These are phyloP conservation scores for Lepidurus apus DNA, from an alignment of 1,140 invertebrate species.

Conservation along the genomic window DNA sequence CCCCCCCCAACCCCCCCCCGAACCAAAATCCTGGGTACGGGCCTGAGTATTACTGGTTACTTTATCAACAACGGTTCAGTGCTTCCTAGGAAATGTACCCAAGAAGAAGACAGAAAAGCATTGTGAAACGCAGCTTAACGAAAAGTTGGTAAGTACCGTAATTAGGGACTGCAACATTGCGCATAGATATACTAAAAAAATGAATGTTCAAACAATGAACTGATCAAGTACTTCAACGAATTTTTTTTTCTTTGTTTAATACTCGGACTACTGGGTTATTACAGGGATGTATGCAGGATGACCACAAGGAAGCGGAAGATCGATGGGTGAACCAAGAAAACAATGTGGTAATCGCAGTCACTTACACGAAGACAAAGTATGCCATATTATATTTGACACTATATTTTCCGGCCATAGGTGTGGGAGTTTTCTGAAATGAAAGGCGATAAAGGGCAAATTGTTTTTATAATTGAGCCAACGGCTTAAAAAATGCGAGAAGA, in stretches of 20 bases:
- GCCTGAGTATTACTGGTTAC: neutral
- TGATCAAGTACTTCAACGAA: neutral
- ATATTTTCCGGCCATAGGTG: conserved; percentile 1
- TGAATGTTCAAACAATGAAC: neutral
- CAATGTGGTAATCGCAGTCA: neutral
- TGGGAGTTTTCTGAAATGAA: neutral
- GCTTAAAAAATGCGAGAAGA: neutral
- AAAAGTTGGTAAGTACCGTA: neutral
- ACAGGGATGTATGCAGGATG: neutral
- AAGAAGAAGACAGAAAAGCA: neutral
- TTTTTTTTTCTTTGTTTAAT: neutral
- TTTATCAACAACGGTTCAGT: neutral
- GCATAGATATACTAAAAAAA: neutral
- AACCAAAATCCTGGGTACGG: too few species aligned
- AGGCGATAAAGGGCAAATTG: neutral
- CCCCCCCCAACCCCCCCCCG: too few species aligned
- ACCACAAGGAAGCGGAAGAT: neutral
- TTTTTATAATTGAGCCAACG: neutral
- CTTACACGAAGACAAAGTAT: neutral
- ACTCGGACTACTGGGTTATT: neutral
- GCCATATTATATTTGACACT: neutral
- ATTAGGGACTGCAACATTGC: neutral
- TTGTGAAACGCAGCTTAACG: neutral
- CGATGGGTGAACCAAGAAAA: neutral
- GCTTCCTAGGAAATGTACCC: neutral